Evolutionary conservation across 2,113 vertebrate species (phyloP), one percentile per base, ranked within the genome.

Genomic region (Lycaon pictus): DNA sequence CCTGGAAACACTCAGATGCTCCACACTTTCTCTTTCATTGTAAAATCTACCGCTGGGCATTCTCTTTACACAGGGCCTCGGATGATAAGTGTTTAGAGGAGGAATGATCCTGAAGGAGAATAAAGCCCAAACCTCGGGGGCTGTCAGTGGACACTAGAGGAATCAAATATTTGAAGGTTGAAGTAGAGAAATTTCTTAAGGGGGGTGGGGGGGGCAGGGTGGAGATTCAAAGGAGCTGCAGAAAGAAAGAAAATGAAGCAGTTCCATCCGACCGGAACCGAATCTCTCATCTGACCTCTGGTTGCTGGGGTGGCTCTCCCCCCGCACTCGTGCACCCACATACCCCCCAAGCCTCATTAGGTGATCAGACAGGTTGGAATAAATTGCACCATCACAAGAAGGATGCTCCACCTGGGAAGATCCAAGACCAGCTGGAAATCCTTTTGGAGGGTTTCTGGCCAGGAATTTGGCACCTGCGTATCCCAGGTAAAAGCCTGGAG

Each of bases 41-140:
- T 97, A 98, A 98, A 98, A 98, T 96, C 97, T 96, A 98, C 98
- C 98, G 98, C 99, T 99, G 99, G 98, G 99, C 98, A 97, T 98
- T 98, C 98, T 98, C 98, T 99, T 98, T 98, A 97, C 98, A 98
- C 96, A 97, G 98, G 90, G 90, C 97, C 84, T 76, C 79, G 90
- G 98, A 98, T 98, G 98, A 96, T 98, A 97, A 98, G 97, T 98
- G 98, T 99, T 98, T 98, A 98, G 98, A 97, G 98, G 98, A 98
- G 98, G 96, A 98, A 98, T 95, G 98, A 98, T 98, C 97, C 98
- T 98, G 83, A 93, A 98, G 97, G 98, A 97, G 98, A 98, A 98
- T 97, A 99, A 98, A 98, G 98, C 95, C 6, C 87, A 96, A 93
- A 7, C 63, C 90, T 97, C 96, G 93, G 90, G 98, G 95, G 92